Base-by-base conservation (phyloP, 2,888 invertebrate species). In the Tipula lateralis region DNA sequence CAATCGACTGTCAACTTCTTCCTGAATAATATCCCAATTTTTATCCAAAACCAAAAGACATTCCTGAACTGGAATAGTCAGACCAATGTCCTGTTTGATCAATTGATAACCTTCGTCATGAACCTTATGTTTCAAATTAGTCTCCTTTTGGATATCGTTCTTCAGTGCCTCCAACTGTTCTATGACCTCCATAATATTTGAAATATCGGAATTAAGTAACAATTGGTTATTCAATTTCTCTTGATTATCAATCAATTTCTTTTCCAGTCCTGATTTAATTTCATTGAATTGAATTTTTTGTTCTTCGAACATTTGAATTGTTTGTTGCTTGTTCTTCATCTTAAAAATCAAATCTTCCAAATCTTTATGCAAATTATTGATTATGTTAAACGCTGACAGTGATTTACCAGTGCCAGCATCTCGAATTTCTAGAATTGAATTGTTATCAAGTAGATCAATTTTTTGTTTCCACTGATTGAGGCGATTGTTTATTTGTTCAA, bases 31-130 rank as follows among this genome's bases (percentile, higher is more conserved):
- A 88, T 96, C 96, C 93, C 95, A 97, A 86, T 94, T 94, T 85
- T 94, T 93, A 87, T 97, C 96, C 80, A 96, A 93, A 0, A 94
- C 92, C 0, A 96, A 92, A 0, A 97, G 90, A 83, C 94, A 93
- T 87, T 95, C 95, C 89, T 97, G 97, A 85, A 97, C 94, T 0
- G 93, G 93, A 0, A 95, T 94, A 89, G 95, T 94, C 87, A 95
- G 95, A 84, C 94, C 92, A 87, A 95, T 94, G 90, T 97, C 95
- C 91, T 95, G 94, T 88, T 95, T 94, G 93, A 96, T 94, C 86
- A 96, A 90, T 87, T 94, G 92, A 84, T 95, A 91, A 0, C 96
- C 96, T 91, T 96, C 94, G 87, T 94, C 93, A 87, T 95, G 93
- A n/a, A 97, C 91, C 86, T 94, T 93, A 86, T 95, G 93, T 87